phyloP scores from a whole-genome alignment of 2,888 invertebrate genomes.

The Ennomos fuscantarius region DNA sequence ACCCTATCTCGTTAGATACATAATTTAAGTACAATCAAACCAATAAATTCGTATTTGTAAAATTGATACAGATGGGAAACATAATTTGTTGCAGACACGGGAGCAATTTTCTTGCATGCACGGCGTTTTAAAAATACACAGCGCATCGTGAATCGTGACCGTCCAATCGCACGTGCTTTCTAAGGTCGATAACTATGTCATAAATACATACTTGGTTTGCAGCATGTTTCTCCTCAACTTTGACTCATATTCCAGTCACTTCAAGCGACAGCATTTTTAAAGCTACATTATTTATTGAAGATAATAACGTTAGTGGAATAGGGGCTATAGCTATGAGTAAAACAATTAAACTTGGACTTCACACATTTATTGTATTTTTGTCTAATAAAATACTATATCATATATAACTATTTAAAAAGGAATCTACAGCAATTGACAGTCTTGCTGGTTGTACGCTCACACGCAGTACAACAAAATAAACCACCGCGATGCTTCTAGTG shows the following conservation, averaged over 20 bases:
- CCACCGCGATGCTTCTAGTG: slow-evolving; percentile 61
- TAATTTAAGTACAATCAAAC: slow-evolving; percentile 17
- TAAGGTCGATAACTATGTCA: slow-evolving; percentile 5
- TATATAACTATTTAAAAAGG: slow-evolving; percentile 79
- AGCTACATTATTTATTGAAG: slow-evolving; percentile 1
- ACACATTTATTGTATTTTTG: slow-evolving; percentile 85
- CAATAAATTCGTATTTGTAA: slow-evolving; percentile 13
- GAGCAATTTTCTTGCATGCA: slow-evolving; percentile 21
- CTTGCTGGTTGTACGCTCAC: slow-evolving; percentile 78
- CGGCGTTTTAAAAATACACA: slow-evolving; percentile 18
- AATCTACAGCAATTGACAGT: slow-evolving; percentile 84
- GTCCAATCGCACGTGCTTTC: slow-evolving; percentile 2
- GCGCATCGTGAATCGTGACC: slow-evolving; percentile 18
- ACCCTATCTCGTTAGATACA: slow-evolving; percentile 5
- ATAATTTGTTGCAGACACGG: slow-evolving; percentile 35
- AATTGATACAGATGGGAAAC: slow-evolving; percentile 14
- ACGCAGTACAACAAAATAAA: slow-evolving; percentile 66
- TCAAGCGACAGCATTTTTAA: too few species aligned
- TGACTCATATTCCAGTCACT: too few species aligned
- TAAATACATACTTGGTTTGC: background rate
- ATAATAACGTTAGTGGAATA: background rate
- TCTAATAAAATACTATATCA: slow-evolving; percentile 85
- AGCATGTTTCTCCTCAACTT: too few species aligned
- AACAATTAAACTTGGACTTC: slow-evolving; percentile 70
- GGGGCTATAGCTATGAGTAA: slow-evolving; percentile 40